phyloP scores from a whole-genome alignment of 2,797 vertebrate genomes.

The Myotis daubentonii region DNA sequence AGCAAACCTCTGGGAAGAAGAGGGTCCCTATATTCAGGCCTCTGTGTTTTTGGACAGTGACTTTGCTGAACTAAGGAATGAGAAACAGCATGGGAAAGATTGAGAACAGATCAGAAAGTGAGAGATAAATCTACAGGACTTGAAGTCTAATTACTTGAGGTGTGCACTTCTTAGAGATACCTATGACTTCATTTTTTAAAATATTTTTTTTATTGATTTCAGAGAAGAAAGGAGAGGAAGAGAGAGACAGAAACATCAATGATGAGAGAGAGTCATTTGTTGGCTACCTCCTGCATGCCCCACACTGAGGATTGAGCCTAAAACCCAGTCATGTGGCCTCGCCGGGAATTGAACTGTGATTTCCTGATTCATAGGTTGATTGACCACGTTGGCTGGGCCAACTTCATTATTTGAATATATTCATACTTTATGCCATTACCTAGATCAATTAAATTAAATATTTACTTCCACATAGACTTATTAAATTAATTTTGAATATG shows the following conservation, averaged over 20 bases:
- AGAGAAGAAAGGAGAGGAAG: no score
- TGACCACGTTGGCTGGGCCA: no score
- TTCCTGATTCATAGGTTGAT: no score
- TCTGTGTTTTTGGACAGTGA: neutral
- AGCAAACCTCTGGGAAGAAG: neutral
- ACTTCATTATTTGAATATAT: neutral
- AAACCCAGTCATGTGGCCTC: no score
- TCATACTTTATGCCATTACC: neutral
- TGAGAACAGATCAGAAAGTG: neutral
- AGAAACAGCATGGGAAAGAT: neutral
- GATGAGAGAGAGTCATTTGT: no score
- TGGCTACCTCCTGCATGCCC: no score
- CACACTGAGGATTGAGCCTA: no score
- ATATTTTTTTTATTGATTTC: no score
- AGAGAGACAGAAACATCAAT: no score
- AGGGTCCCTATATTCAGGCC: neutral
- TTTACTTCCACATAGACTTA: neutral
- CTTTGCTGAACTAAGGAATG: neutral
- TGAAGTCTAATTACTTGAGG: neutral
- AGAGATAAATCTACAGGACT: neutral
- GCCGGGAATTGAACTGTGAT: no score
- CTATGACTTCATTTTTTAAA: neutral
- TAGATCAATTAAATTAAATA: neutral
- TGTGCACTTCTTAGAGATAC: neutral
- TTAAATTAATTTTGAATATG: neutral